A percentile compares a stretch with the other conserved stretches of the same genome.
These are phyloP conservation scores for Trissonchulus latispiculum DNA, from an alignment of 2,888 invertebrate genomes.

Conservation along the genomic window DNA sequence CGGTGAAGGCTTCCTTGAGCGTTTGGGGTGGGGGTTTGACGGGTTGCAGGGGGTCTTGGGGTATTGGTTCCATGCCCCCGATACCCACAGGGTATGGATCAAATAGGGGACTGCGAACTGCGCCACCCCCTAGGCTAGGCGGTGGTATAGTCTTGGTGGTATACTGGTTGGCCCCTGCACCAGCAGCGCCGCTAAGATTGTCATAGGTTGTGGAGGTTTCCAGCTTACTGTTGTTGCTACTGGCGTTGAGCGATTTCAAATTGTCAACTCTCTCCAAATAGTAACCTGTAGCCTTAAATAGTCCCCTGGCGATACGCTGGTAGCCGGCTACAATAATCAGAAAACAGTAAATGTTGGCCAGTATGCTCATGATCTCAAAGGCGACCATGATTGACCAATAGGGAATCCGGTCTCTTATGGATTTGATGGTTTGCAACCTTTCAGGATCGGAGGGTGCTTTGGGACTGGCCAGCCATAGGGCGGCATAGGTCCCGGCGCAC, in stretches of 20 bases:
- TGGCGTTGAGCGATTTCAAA: background rate
- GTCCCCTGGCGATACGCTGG: background rate
- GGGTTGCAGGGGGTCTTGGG: background rate
- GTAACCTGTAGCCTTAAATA: background rate
- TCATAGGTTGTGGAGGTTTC: background rate
- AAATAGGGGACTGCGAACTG: background rate
- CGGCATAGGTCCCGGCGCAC: background rate
- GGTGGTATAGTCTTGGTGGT: background rate
- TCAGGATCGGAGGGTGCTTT: background rate
- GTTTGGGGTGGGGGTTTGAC: background rate
- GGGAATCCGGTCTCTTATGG: constrained; percentile 12
- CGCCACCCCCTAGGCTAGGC: background rate
- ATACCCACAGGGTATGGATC: background rate
- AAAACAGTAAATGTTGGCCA: background rate
- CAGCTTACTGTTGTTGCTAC: background rate
- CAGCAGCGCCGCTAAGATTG: background rate
- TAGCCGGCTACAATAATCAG: constrained; percentile 6
- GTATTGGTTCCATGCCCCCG: background rate
- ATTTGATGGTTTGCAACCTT: background rate
- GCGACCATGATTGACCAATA: constrained; percentile 16
- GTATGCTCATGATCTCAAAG: background rate
- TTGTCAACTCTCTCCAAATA: background rate
- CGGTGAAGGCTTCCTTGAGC: background rate
- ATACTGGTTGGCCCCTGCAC: too few relatives aligned
- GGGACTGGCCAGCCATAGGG: constrained; percentile 7